Evolutionary conservation across 2,888 invertebrate genomes (phyloP), one percentile per base, ranked within the genome.

Genomic region (Ormyrus rosae): DNA sequence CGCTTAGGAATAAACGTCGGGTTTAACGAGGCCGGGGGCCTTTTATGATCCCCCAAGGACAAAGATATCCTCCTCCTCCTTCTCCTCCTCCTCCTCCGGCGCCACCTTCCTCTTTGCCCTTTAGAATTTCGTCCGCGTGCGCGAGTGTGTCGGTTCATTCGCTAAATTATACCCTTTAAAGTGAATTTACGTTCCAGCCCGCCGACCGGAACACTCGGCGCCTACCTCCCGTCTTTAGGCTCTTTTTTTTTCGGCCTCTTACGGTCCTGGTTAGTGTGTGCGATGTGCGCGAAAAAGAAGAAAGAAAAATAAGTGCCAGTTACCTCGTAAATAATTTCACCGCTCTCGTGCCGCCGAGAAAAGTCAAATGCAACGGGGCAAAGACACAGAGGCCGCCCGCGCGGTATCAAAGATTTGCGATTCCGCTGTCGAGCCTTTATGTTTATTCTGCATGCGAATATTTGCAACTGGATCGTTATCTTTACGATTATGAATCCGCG

Each of bases 1-100:
- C 58, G 69, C 67, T 79, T 72, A 63, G 71, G 72, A 76, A 81
- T 79, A 78, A 78, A 75, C 75, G 68, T 63, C 61, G 72, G 11
- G 69, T 81, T 79, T 81, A 79, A 81, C 72, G 75, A 55, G 65
- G 65, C 10, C 75, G 34, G 45, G 34, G 61, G 48, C 60, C 74
- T 80, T 79, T 80, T 79, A 79, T 69, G 79, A 6, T 58, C 8
- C 64, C 60, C 74, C 55, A 63, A 74, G 64, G 79, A 74, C 74
- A 72, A 69, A 72, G 53, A 19, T 74, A 79, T 69, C 46, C 61
- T 13, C 46, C 34, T 56, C 34, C 50, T 5, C 2, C 46, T 11
- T 13, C 48, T 19, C 19, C 19, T 19, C 19, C 19, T 19, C 19
- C 1, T 19, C 19, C 19, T 19, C 19, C 19, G 19, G 19, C 19